Evolutionary conservation across 2,888 invertebrate genomes (phyloP).

Genomic region (Clistopyga incitator): DNA sequence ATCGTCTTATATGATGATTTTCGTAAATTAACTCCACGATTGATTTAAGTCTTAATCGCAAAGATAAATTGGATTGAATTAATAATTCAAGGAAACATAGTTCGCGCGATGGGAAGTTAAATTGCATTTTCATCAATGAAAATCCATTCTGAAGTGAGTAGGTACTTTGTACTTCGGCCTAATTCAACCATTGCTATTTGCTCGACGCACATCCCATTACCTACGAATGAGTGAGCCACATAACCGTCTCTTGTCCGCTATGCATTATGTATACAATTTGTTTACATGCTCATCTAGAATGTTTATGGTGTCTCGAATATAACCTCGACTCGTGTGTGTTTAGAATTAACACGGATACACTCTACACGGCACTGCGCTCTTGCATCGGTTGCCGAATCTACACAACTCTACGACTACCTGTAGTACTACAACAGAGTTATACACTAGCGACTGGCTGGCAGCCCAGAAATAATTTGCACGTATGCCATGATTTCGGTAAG

Average conservation of each 20-base stretch:
- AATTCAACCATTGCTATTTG: slow-evolving; percentile 10
- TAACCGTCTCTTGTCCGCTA: slow-evolving; percentile 20
- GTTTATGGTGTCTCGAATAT: slow-evolving; percentile 71
- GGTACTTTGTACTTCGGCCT: neutral
- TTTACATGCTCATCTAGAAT: slow-evolving; percentile 73
- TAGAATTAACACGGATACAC: slow-evolving; percentile 63
- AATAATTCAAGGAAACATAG: neutral
- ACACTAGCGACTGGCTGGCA: neutral
- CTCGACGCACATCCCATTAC: slow-evolving; percentile 17
- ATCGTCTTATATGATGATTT: no score
- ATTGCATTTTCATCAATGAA: neutral
- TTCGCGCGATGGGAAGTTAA: neutral
- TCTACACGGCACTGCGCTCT: slow-evolving; percentile 8
- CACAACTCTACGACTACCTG: neutral
- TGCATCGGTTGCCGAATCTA: slow-evolving; percentile 32
- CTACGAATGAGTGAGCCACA: slow-evolving; percentile 5
- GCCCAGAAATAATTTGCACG: slow-evolving; percentile 30
- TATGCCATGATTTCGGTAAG: slow-evolving; percentile 14
- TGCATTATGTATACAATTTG: slow-evolving; percentile 72
- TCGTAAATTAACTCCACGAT: no score
- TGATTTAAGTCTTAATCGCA: no score
- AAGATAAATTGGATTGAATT: no score
- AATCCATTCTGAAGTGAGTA: no score
- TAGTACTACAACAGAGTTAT: slow-evolving; percentile 2
- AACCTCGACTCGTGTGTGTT: slow-evolving; percentile 63